phyloP scores from a whole-genome alignment of 2,113 vertebrate genomes.

The Rattus rattus region DNA sequence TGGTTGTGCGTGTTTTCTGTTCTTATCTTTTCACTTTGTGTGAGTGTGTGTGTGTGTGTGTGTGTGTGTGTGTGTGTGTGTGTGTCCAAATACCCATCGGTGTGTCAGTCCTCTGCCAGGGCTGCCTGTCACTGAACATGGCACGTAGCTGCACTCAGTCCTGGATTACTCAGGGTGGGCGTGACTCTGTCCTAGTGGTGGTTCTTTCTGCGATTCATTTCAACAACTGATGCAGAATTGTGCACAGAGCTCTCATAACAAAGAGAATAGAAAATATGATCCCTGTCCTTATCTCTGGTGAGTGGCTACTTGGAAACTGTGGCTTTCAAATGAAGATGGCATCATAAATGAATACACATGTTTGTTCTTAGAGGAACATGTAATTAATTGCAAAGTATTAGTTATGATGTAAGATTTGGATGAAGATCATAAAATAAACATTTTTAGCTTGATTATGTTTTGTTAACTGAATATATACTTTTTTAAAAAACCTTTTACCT shows the following conservation, averaged over 20 bases:
- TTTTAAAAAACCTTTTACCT: not conserved
- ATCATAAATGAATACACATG: not conserved
- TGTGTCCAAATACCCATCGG: not conserved
- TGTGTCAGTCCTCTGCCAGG: not conserved
- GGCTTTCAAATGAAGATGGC: not conserved
- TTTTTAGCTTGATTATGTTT: not conserved
- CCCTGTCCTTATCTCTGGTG: not conserved
- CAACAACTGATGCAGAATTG: not conserved
- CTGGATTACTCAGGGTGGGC: not conserved
- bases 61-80: not conserved
- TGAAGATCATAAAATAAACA: not conserved
- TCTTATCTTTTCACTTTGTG: not conserved
- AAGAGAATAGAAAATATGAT: not conserved
- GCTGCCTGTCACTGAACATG: not conserved
- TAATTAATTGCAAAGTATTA: not conserved
- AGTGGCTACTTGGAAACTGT: not conserved
- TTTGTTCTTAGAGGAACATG: not conserved
- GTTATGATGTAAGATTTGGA: not conserved
- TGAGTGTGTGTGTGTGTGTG: not conserved
- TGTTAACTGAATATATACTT: not conserved
- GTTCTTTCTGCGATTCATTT: constrained; percentile 39
- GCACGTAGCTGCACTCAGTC: not conserved
- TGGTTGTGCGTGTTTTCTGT: not conserved
- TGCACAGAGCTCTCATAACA: not conserved
- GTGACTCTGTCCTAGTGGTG: not conserved